phyloP scores from a whole-genome alignment of 2,888 invertebrate species.

The Epirrhoe alternata region DNA sequence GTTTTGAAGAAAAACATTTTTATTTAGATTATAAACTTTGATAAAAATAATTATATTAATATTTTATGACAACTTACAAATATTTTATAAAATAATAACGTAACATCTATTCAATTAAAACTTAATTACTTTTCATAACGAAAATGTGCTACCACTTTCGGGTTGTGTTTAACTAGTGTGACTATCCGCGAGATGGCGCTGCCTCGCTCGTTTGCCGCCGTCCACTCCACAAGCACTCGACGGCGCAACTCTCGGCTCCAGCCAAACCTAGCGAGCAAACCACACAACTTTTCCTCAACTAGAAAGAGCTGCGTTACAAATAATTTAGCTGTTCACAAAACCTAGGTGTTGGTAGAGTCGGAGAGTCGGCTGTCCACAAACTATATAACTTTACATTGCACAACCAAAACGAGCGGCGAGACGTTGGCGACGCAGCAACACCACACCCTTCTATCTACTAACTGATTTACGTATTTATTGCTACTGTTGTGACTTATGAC shows the following conservation, averaged over 20 bases:
- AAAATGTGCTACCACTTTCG: constrained; percentile 83
- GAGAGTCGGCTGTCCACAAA: constrained; percentile 6
- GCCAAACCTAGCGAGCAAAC: neutral
- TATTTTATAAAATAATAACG: constrained; percentile 85
- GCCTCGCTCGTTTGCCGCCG: constrained; percentile 36
- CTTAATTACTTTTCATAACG: constrained; percentile 79
- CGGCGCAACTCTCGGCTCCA: constrained; percentile 36
- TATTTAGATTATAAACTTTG: constrained; percentile 87
- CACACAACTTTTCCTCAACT: constrained; percentile 6
- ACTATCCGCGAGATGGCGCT: constrained; percentile 63
- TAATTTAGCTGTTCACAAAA: neutral
- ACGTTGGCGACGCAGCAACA: constrained; percentile 54
- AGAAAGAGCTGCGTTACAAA: neutral
- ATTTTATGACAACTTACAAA: constrained; percentile 86
- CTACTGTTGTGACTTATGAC: constrained; percentile 85
- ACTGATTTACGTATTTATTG: constrained; percentile 78
- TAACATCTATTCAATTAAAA: constrained; percentile 83
- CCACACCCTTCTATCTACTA: constrained; percentile 66
- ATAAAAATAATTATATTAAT: constrained; percentile 86
- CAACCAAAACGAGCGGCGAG: constrained; percentile 50
- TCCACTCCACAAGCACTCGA: constrained; percentile 32
- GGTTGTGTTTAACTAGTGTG: constrained; percentile 82
- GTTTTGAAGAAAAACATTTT: constrained; percentile 85
- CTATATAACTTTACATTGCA: constrained; percentile 68
- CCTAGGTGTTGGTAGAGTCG: constrained; percentile 13